A percentile compares a stretch with the other conserved stretches of the same genome.
Conservation (phyloP, 2,113 vertebrate species). For the Agelaius phoeniceus region DNA sequence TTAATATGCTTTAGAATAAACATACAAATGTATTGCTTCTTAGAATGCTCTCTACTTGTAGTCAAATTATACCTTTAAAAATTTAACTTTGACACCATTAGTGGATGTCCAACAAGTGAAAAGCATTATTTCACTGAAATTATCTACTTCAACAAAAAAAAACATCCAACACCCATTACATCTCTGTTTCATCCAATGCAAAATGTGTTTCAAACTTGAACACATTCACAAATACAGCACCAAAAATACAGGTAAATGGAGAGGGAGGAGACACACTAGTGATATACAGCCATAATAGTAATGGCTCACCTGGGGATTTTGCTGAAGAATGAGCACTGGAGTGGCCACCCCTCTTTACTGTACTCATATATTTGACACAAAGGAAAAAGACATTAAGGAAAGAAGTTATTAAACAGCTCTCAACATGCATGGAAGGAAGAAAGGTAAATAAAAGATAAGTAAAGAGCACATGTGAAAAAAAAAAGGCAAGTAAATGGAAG, state of each 20-base stretch:
- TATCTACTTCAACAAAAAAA: not conserved
- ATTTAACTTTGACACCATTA: not conserved
- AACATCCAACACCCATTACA: not conserved
- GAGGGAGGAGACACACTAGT: constrained; percentile 57
- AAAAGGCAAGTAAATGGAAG: not conserved
- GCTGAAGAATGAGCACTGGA: constrained; percentile 87
- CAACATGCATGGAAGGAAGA: constrained; percentile 5
- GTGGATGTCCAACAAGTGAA: not conserved
- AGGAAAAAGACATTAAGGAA: constrained; percentile 74
- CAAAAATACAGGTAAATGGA: constrained; percentile 36
- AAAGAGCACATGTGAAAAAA: not conserved
- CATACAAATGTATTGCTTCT: not conserved
- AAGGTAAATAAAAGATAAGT: constrained; percentile 20
- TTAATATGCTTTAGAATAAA: not conserved
- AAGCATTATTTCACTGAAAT: not conserved
- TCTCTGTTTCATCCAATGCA: not conserved
- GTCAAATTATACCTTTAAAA: not conserved
- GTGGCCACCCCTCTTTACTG: constrained; percentile 87
- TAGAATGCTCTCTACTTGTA: not conserved
- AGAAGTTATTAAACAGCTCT: constrained; percentile 73
- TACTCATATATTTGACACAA: constrained; percentile 73
- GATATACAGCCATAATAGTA: constrained; percentile 66
- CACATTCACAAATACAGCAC: constrained; percentile 50
- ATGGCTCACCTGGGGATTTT: constrained; percentile 93
- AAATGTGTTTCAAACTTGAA: constrained; percentile 1